These are phyloP conservation scores for Drosophila ficusphila DNA, from an alignment of 1,140 invertebrate species.

Conservation along the genomic window DNA sequence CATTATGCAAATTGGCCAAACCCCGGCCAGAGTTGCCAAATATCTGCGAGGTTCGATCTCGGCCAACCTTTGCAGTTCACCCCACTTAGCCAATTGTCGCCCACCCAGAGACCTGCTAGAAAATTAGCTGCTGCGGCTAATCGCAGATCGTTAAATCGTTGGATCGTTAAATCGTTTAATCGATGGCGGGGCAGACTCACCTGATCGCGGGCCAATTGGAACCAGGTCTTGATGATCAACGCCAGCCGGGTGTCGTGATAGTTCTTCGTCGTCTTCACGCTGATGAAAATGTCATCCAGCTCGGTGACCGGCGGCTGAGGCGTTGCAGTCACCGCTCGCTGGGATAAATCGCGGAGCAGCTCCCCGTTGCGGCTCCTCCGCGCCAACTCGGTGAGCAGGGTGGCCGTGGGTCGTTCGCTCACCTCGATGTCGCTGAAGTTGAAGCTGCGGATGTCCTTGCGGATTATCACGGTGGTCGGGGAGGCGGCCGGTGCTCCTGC, in stretches of 20 bases:
- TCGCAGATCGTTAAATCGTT: constrained; percentile 37
- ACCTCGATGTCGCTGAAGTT: constrained; percentile 83
- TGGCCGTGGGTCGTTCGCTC: constrained; percentile 67
- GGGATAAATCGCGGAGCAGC: constrained; percentile 75
- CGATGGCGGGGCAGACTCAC: constrained; percentile 85
- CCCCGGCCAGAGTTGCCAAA: constrained; percentile 19
- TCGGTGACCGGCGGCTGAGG: constrained; percentile 88
- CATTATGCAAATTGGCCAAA: constrained; percentile 73
- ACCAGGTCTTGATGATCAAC: constrained; percentile 97
- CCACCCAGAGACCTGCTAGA: constrained; percentile 39
- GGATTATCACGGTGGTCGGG: constrained; percentile 64
- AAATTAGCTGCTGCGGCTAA: constrained; percentile 62
- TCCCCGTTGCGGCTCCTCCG: constrained; percentile 74
- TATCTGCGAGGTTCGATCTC: constrained; percentile 35
- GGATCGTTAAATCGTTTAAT: too few relatives aligned
- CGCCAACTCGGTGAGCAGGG: constrained; percentile 66
- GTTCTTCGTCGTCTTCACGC: constrained; percentile 96
- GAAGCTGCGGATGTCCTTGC: constrained; percentile 83
- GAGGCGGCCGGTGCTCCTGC: constrained; percentile 47
- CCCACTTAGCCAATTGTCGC: constrained; percentile 67
- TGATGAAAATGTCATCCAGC: constrained; percentile 95
- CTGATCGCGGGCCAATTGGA: constrained; percentile 94
- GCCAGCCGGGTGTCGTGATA: constrained; percentile 93
- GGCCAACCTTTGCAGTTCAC: constrained; percentile 54
- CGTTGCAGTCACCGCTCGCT: constrained; percentile 84